These are phyloP conservation scores for Plusia festucae DNA, from an alignment of 2,888 invertebrate genomes.

Conservation along the genomic window DNA sequence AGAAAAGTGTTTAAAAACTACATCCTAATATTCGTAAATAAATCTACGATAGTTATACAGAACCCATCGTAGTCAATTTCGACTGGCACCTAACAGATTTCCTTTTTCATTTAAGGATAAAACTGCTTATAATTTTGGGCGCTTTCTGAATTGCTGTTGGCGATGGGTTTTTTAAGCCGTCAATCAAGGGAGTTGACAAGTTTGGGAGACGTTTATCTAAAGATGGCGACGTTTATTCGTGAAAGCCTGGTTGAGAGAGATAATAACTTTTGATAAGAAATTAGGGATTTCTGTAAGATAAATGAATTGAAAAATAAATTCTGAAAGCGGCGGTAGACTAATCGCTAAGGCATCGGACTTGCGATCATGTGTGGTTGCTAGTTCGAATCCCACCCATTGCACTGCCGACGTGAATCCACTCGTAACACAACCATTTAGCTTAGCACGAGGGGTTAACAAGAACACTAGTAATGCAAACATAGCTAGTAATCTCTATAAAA, in stretches of 20 bases:
- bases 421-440: too few relatives aligned
- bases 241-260: background rate
- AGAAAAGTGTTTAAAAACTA: too few relatives aligned
- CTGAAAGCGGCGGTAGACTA: too few relatives aligned
- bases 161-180: conserved; percentile 17
- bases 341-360: too few relatives aligned
- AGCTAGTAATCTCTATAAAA: too few relatives aligned
- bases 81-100: background rate
- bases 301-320: too few relatives aligned
- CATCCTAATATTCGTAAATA: too few relatives aligned
- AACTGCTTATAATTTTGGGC: conserved; percentile 34
- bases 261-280: background rate
- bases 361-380: too few relatives aligned
- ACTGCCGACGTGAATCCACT: too few relatives aligned
- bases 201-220: conserved; percentile 9
- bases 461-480: too few relatives aligned
- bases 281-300: background rate
- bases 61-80: background rate
- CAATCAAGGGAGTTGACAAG: conserved; percentile 12
- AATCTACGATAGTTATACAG: background rate
- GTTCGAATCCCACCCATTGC: too few relatives aligned
- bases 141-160: conserved; percentile 19
- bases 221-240: conserved; percentile 26
- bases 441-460: too few relatives aligned
- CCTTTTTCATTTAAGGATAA: conserved; percentile 33